These are phyloP conservation scores for Agrotis segetum DNA, from an alignment of 2,888 invertebrate species.

Conservation along the genomic window DNA sequence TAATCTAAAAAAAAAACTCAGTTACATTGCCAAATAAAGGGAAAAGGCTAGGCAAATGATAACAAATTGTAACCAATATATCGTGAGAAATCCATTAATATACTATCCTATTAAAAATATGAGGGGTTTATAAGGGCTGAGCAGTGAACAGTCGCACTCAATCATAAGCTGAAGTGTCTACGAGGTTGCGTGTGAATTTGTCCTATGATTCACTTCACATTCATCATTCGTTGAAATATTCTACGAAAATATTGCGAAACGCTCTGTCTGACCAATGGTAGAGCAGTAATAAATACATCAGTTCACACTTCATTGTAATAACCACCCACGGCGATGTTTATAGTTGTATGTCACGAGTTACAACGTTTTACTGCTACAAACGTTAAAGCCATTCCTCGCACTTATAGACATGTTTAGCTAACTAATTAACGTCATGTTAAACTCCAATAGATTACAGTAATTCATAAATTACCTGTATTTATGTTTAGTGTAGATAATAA, in stretches of 20 bases:
- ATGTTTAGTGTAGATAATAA: neutral
- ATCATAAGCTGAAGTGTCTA: constrained; percentile 25
- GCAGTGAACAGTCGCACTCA: constrained; percentile 11
- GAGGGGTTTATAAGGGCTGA: constrained; percentile 3
- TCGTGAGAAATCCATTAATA: neutral
- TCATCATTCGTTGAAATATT: constrained; percentile 42
- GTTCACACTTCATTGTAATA: constrained; percentile 53
- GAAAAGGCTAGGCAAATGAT: no score
- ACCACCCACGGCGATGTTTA: constrained; percentile 58
- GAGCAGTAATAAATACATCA: constrained; percentile 58
- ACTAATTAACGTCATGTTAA: constrained; percentile 47
- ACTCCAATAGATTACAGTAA: constrained; percentile 5
- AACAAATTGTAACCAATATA: neutral
- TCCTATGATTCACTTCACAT: constrained; percentile 48
- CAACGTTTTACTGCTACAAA: constrained; percentile 57
- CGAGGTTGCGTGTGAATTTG: constrained; percentile 22
- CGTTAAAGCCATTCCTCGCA: constrained; percentile 33
- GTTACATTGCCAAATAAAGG: no score
- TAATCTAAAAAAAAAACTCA: no score
- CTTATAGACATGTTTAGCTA: constrained; percentile 43
- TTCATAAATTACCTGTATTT: constrained; percentile 2
- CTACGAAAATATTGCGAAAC: constrained; percentile 45
- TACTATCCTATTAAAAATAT: constrained; percentile 21
- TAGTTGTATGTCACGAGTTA: constrained; percentile 60
- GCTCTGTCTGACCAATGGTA: constrained; percentile 46